Percentiles rank a stretch among this genome's conserved stretches.
These are phyloP conservation scores for Strigamia maritima DNA, from an alignment of 2,888 invertebrate genomes.

Conservation along the genomic window DNA sequence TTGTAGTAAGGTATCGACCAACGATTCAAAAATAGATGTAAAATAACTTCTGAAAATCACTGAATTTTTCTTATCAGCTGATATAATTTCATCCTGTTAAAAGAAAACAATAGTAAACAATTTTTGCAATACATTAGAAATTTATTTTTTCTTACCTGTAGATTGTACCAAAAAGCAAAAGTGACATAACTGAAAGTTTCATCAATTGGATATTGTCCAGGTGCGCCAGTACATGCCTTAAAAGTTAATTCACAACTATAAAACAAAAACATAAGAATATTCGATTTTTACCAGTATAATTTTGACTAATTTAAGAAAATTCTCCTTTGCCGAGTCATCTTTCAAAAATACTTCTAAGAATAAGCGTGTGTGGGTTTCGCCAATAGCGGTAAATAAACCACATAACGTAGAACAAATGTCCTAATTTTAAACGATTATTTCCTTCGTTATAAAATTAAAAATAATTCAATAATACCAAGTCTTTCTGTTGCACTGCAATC, in stretches of 20 bases:
- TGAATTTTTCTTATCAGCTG: constrained; percentile 55
- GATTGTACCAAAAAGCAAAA: constrained; percentile 86
- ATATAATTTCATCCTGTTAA: constrained; percentile 63
- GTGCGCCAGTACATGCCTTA: constrained; percentile 69
- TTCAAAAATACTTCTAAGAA: constrained; percentile 59
- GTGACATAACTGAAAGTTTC: constrained; percentile 81
- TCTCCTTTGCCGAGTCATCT: constrained; percentile 57
- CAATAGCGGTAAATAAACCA: constrained; percentile 58
- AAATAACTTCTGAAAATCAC: constrained; percentile 60
- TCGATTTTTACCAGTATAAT: constrained; percentile 63
- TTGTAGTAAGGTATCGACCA: constrained; percentile 70
- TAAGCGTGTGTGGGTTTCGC: constrained; percentile 66
- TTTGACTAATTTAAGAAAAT: constrained; percentile 64
- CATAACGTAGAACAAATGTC: constrained; percentile 57
- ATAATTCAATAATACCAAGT: constrained; percentile 51
- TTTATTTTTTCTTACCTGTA: constrained; percentile 63
- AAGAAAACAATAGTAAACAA: constrained; percentile 35
- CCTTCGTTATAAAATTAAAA: not conserved
- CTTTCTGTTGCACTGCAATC: constrained; percentile 49
- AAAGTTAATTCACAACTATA: constrained; percentile 35
- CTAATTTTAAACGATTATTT: constrained; percentile 51
- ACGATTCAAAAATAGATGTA: constrained; percentile 72
- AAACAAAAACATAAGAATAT: not conserved
- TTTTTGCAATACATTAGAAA: not conserved
- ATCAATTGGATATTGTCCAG: constrained; percentile 81